phyloP scores from a whole-genome alignment of 30 jellyfish, hydroid and myxozoan species.

The Chrysaora quinquecirrha region DNA sequence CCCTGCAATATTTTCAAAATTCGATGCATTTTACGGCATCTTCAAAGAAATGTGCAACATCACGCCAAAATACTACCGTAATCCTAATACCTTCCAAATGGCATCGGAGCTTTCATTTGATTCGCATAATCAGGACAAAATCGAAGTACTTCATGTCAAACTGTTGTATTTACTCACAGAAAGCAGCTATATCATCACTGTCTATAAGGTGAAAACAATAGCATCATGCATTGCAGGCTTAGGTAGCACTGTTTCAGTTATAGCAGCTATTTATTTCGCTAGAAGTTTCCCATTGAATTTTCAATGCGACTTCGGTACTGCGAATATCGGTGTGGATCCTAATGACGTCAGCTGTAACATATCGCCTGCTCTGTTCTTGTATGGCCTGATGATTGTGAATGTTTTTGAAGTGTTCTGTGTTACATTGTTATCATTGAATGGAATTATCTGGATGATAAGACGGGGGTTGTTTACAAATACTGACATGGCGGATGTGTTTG shows the following conservation, averaged over 20 bases:
- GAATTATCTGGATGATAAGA: slow-evolving; percentile 75
- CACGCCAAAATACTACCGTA: slow-evolving; percentile 74
- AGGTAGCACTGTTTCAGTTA: slow-evolving; percentile 42
- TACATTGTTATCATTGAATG: slow-evolving; percentile 47
- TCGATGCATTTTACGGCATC: slow-evolving; percentile 81
- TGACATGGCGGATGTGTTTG: slow-evolving; percentile 68
- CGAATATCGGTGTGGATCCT: slow-evolving; percentile 35
- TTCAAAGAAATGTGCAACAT: slow-evolving; percentile 70
- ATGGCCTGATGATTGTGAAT: slow-evolving; percentile 57
- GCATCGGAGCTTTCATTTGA: slow-evolving; percentile 77
- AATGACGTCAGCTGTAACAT: slow-evolving; percentile 72
- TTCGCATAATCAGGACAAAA: slow-evolving; percentile 69
- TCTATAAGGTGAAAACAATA: slow-evolving; percentile 40
- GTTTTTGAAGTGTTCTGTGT: slow-evolving; percentile 34
- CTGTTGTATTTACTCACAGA: slow-evolving; percentile 76
- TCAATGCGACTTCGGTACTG: slow-evolving; percentile 53
- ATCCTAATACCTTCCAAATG: slow-evolving; percentile 91
- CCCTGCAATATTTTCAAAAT: slow-evolving; percentile 77
- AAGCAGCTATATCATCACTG: slow-evolving; percentile 62
- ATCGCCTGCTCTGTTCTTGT: slow-evolving; percentile 72
- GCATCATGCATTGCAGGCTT: slow-evolving; percentile 36
- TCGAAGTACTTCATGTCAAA: slow-evolving; percentile 62
- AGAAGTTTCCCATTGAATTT: slow-evolving; percentile 69
- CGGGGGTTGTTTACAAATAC: slow-evolving; percentile 26
- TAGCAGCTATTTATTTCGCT: slow-evolving; percentile 16